Percentiles rank a stretch among this genome's conserved stretches.
These are phyloP conservation scores for Zoanthus solanderi DNA, from an alignment of 92 coral and sea anemone species.

Conservation along the genomic window DNA sequence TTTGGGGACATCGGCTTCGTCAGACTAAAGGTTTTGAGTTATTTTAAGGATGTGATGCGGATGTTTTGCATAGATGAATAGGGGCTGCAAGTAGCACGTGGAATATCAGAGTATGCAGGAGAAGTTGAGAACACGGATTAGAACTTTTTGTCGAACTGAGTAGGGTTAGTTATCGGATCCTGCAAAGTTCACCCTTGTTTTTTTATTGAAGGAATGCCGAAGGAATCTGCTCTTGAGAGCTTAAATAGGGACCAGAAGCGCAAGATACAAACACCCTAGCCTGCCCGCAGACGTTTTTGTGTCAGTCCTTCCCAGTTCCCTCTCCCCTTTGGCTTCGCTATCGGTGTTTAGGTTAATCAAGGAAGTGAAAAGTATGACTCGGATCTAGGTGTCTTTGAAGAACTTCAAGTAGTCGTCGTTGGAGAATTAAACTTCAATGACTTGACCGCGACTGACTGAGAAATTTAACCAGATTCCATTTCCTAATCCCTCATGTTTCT, in stretches of 20 bases:
- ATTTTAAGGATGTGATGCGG: not conserved
- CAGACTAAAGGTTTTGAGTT: not conserved
- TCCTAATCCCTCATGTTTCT: not conserved
- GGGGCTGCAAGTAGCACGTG: not conserved
- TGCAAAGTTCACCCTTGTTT: no score
- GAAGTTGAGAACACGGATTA: not conserved
- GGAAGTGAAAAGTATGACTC: not conserved
- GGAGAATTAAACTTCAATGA: slow-evolving; percentile 15
- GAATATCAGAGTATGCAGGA: not conserved
- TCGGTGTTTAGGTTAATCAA: slow-evolving; percentile 14
- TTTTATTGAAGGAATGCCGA: no score
- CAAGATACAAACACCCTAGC: no score
- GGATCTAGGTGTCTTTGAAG: not conserved
- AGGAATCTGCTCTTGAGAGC: no score
- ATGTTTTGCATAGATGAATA: not conserved
- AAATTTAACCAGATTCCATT: slow-evolving; percentile 1
- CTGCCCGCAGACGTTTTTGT: no score
- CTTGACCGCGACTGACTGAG: slow-evolving; percentile 10
- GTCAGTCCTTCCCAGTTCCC: no score
- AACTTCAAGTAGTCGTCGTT: not conserved
- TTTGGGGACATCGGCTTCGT: not conserved
- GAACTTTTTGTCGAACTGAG: not conserved
- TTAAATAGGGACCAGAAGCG: no score
- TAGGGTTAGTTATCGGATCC: not conserved
- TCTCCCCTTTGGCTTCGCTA: slow-evolving; percentile 5